Evolutionary conservation across 2,113 vertebrate genomes (phyloP), one percentile per base, ranked within the genome.

Genomic region (Lepisosteus oculatus): DNA sequence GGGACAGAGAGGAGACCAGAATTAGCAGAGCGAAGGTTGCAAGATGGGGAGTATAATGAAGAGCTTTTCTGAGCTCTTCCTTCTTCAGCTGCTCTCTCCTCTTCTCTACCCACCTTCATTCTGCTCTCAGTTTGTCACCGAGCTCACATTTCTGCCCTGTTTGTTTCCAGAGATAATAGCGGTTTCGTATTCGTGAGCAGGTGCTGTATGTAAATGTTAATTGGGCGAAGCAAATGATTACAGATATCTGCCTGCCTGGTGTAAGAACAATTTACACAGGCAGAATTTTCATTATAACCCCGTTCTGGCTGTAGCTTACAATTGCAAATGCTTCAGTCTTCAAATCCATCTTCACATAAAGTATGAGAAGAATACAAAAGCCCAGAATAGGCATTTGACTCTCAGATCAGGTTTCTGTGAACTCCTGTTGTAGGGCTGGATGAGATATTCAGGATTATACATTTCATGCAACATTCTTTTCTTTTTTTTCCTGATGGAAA

Each of bases 181-280:
- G 71, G 83, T 84, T 82, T 74, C 73, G 63, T 74, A 72, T 82
- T 76, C 69, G n/a, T 59, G 47, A 88, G 85, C 89, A 92, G 87
- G 85, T 90, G 91, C 83, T 86, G 77, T 72, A 73, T 83, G 83
- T 71, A 85, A 85, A 79, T 87, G 79, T 83, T 91, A 91, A 91
- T 89, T 88, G 85, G 86, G 86, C 79, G 74, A 86, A 80, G 82
- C 83, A 51, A 87, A 85, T 86, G 80, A 86, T 89, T 81, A 78
- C 74, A 83, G 81, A 85, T 88, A 89, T 80, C 85, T 86, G 84
- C 72, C 80, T 80, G 77, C 80, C 80, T 84, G 78, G 72, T 79
- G 81, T 85, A 85, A 87, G 85, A 84, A 77, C 71, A 76, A 83
- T 82, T 78, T 85, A 80, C 70, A 79, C 84, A 79, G 59, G 77